Percentiles rank a stretch among this genome's conserved stretches.
These are phyloP conservation scores for Drosophila fuyamai DNA, from an alignment of 1,140 invertebrate species.

Conservation along the genomic window DNA sequence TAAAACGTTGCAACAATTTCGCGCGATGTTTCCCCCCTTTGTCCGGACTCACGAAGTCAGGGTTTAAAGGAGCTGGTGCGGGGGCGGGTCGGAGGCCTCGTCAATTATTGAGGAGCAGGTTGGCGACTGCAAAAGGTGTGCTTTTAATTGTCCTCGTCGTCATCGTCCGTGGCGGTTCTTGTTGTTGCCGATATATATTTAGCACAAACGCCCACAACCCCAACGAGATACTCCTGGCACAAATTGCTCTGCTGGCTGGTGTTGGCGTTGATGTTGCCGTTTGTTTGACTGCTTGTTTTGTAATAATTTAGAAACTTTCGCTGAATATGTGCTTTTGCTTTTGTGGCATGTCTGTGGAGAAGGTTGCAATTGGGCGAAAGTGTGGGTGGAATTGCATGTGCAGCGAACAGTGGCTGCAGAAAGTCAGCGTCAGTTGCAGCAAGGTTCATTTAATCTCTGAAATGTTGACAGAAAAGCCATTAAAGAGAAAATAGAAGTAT, in stretches of 20 bases:
- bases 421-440: constrained; percentile 40
- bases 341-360: constrained; percentile 49
- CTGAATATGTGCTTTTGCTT: constrained; percentile 75
- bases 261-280: constrained; percentile 42
- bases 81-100: constrained; percentile 42
- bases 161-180: constrained; percentile 29
- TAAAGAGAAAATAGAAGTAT: not conserved
- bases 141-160: constrained; percentile 73
- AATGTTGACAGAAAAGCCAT: not conserved
- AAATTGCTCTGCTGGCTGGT: constrained; percentile 58
- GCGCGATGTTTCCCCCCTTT: constrained; percentile 66
- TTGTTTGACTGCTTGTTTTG: constrained; percentile 77
- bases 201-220: constrained; percentile 53
- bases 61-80: not conserved
- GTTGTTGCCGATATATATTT: constrained; percentile 63
- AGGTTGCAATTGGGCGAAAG: constrained; percentile 14
- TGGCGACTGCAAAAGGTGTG: constrained; percentile 73
- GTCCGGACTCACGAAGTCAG: constrained; percentile 7
- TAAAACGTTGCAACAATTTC: constrained; percentile 76
- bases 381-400: constrained; percentile 42
- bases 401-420: constrained; percentile 43
- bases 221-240: constrained; percentile 58
- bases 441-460: constrained; percentile 9
- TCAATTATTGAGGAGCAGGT: constrained; percentile 75
- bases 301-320: constrained; percentile 81